Percentiles rank a stretch among this genome's conserved stretches.
Evolutionary conservation across 2,888 invertebrate species (phyloP).

Genomic region (Malthinus flaveolus): DNA sequence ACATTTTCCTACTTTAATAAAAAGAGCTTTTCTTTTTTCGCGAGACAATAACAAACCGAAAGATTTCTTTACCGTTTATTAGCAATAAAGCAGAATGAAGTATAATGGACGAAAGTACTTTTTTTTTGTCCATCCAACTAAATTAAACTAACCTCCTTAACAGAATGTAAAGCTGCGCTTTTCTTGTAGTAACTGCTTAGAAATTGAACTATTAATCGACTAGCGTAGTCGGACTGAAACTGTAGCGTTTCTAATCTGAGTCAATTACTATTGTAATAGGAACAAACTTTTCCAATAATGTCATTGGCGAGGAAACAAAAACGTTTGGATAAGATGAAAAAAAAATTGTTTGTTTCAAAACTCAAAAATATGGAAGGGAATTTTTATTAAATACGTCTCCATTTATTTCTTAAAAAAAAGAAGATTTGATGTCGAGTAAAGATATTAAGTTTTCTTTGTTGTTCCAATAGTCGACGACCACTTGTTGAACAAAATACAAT

Average conservation of each 20-base stretch:
- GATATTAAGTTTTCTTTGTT: slow-evolving; percentile 29
- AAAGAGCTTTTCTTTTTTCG: too few species aligned
- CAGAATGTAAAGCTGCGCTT: slow-evolving; percentile 32
- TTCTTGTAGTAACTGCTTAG: slow-evolving; percentile 37
- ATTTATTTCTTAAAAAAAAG: slow-evolving; percentile 5
- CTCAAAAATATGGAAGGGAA: not conserved
- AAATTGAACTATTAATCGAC: slow-evolving; percentile 43
- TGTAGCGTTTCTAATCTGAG: slow-evolving; percentile 33
- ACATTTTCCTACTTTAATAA: too few species aligned
- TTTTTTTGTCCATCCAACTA: slow-evolving; percentile 15
- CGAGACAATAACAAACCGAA: not conserved
- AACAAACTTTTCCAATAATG: slow-evolving; percentile 30
- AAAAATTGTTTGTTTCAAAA: too few species aligned
- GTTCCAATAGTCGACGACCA: slow-evolving; percentile 24
- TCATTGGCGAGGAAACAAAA: slow-evolving; percentile 16
- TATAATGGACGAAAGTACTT: slow-evolving; percentile 2
- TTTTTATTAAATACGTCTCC: too few species aligned
- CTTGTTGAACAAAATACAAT: slow-evolving; percentile 23
- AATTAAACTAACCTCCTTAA: slow-evolving; percentile 29
- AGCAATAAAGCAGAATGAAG: not conserved
- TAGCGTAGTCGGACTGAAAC: slow-evolving; percentile 36
- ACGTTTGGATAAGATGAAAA: not conserved
- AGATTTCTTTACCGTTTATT: not conserved
- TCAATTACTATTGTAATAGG: slow-evolving; percentile 42
- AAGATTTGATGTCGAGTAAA: slow-evolving; percentile 14